Base-by-base conservation (phyloP, 2,888 invertebrate species). In the Netelia inedita region DNA sequence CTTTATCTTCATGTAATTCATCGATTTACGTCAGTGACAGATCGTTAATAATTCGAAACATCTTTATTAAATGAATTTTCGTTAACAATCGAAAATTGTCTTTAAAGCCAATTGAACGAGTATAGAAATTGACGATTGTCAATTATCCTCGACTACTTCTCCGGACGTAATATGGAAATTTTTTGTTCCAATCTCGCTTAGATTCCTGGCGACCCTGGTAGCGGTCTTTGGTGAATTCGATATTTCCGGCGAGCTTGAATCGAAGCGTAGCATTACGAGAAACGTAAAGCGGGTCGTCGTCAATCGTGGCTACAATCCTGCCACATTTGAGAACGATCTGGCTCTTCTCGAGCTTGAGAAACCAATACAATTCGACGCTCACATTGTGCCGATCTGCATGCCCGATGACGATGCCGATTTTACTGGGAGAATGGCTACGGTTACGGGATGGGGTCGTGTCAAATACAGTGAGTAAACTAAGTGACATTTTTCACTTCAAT, bases 311-410 rank as follows among this genome's bases (percentile, higher is more conserved):
- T 98, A 98, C 92, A 97, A 98, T 92, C 97, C 98, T 0, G 97
- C 97, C 0, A 98, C 98, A 0, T 98, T 98, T 91, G 98, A 98
- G 92, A 98, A 98, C 91, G 98, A 98, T 93, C 94, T 98, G 88
- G 98, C 98, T 0, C 93, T 98, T 28, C 93, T 98, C 69, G 98
- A 98, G 92, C 93, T 98, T 86, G 98, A 98, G 85, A 95, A 96
- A 8, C 96, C 98, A 0, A 95, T 98, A 9, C 96, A 96, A 86
- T 98, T 97, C 91, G 98, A 98, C 91, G 96, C 96, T 28, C 98
- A 98, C 93, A 98, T 98, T 87, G 98, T 98, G 55, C 98, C 98
- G 28, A 98, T 98, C 93, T 98, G 98, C 94, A 96, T 98, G 96
- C 98, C 98, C 0, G 95, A 96, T 1, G 96, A 97, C 61, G 91